Base-by-base conservation (phyloP, 2,888 invertebrate species). In the Agonopterix alstromeriana region DNA sequence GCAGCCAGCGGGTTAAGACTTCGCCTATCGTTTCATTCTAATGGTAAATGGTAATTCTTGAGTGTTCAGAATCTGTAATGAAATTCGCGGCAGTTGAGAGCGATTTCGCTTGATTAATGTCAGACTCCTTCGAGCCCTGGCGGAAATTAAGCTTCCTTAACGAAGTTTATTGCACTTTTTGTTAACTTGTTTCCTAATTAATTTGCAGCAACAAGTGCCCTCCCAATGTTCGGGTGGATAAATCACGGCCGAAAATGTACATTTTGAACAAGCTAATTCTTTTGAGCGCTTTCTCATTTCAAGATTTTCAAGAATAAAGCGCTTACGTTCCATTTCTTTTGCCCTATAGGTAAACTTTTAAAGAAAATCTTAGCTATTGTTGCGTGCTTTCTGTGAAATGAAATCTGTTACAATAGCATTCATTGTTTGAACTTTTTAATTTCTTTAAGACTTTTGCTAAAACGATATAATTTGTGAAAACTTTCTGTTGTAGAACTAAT, bases 121-220 rank as follows among this genome's bases (percentile, higher is more conserved):
- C 69, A 74, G 75, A 58, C 68, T 70, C 68, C 67, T 70, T 72
- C 65, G 70, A 70, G 67, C 66, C 66, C 65, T 64, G 65, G 61
- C 73, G 77, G 77, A 79, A 81, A 83, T 83, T 78, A 79, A 78
- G 77, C 77, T 77, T 73, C 77, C 75, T 75, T 75, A 78, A 74
- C 73, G 70, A 78, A 80, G 70, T 78, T 79, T 79, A 82, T 81
- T 79, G 77, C 81, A 82, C 66, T 82, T 82, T 83, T 82, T 83
- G 78, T 77, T 77, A 79, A 77, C 77, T 81, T 80, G 78, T 77
- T 77, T 74, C 68, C 73, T 80, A 80, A 81, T 80, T 82, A 83
- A 79, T 84, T 77, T 72, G 59, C 61, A 77, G 83, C 82, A 81
- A 84, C 82, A 83, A 82, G 83, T 82, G 67, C 66, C 60, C 55